Conservation (phyloP, 2,888 invertebrate species). For the Anoplius nigerrimus region DNA sequence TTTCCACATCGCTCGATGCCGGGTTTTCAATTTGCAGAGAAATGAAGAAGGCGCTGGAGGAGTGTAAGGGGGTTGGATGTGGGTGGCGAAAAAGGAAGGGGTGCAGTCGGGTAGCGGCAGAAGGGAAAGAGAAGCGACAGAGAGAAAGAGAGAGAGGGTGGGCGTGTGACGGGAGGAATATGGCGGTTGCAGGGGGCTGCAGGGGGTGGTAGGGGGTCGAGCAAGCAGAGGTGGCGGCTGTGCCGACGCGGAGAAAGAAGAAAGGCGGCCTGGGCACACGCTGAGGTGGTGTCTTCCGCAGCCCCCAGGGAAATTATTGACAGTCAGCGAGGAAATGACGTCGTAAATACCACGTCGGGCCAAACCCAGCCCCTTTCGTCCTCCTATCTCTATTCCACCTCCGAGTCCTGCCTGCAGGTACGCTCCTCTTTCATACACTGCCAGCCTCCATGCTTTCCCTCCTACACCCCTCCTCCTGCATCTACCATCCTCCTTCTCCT, state of each 20-base stretch:
- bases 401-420: neutral
- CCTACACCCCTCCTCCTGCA: slow-evolving; percentile 9
- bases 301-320: slow-evolving; percentile 74
- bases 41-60: slow-evolving; percentile 47
- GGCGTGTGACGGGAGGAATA: slow-evolving; percentile 8
- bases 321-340: slow-evolving; percentile 74
- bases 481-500: slow-evolving; percentile 35
- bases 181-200: slow-evolving; percentile 8
- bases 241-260: slow-evolving; percentile 38
- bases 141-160: slow-evolving; percentile 15
- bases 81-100: neutral
- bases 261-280: slow-evolving; percentile 45
- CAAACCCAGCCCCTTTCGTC: slow-evolving; percentile 51
- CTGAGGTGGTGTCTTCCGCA: slow-evolving; percentile 64
- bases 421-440: neutral
- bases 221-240: slow-evolving; percentile 31
- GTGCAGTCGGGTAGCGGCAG: slow-evolving; percentile 21
- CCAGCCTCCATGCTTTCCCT: neutral
- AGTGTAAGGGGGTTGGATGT: neutral
- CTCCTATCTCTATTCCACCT: slow-evolving; percentile 27
- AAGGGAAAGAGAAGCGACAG: slow-evolving; percentile 31
- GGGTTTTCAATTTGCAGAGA: slow-evolving; percentile 54
- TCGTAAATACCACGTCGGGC: slow-evolving; percentile 72
- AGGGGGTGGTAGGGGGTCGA: slow-evolving; percentile 22
- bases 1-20: slow-evolving; percentile 34